These are phyloP conservation scores for Acleris emargana DNA, from an alignment of 2,888 invertebrate genomes.

Conservation along the genomic window DNA sequence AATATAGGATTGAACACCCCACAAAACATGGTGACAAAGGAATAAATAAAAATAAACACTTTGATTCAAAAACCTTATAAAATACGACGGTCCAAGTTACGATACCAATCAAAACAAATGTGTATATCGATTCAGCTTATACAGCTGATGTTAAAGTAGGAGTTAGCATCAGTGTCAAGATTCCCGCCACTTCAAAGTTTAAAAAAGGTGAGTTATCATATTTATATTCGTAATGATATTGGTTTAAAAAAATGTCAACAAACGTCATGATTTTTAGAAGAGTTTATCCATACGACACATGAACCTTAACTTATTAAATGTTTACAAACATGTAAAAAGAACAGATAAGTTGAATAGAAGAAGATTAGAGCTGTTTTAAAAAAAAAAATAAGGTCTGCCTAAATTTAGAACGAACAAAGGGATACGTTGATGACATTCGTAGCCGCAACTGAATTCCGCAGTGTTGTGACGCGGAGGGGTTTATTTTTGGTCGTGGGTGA, in stretches of 20 bases:
- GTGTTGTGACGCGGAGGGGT: neutral
- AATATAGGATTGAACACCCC: neutral
- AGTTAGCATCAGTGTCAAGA: slow-evolving; percentile 24
- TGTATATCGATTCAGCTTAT: slow-evolving; percentile 70
- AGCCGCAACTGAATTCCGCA: slow-evolving; percentile 5
- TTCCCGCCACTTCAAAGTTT: slow-evolving; percentile 5
- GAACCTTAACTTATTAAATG: no score
- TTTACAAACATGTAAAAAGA: no score
- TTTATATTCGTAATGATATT: neutral
- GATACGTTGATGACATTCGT: slow-evolving; percentile 1
- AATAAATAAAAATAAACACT: slow-evolving; percentile 5
- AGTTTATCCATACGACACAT: no score
- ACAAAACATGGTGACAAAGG: neutral
- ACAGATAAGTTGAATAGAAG: no score
- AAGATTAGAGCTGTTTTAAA: no score
- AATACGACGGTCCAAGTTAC: slow-evolving; percentile 51
- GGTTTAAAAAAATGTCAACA: no score
- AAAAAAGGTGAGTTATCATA: slow-evolving; percentile 30
- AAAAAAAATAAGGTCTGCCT: no score
- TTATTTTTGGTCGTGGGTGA: slow-evolving; percentile 13
- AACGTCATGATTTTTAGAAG: no score
- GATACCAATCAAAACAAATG: slow-evolving; percentile 69
- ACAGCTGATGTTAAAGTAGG: slow-evolving; percentile 53
- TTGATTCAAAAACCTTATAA: slow-evolving; percentile 39
- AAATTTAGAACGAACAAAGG: slow-evolving; percentile 13